Percentiles rank a stretch among this genome's conserved stretches.
Conservation (phyloP, 2,888 invertebrate genomes). For the Lasioglossum morio region DNA sequence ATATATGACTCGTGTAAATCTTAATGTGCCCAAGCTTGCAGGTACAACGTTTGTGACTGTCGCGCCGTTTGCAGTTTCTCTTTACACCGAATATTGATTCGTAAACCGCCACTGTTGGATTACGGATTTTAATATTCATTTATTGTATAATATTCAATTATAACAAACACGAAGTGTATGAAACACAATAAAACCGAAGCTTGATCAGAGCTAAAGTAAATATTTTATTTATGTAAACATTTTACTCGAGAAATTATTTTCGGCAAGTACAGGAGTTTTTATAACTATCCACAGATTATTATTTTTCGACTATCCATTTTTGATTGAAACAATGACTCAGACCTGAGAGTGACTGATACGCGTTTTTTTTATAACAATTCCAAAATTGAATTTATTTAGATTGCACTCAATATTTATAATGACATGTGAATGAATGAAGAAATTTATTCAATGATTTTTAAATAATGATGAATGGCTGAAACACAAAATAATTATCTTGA, state of each 20-base stretch:
- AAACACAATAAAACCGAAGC: not conserved
- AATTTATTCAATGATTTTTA: not conserved
- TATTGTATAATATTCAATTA: not conserved
- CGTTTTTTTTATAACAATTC: too few relatives aligned
- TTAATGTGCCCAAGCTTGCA: too few relatives aligned
- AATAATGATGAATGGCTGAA: too few relatives aligned
- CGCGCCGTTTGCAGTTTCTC: too few relatives aligned
- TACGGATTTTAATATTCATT: not conserved
- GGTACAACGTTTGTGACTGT: too few relatives aligned
- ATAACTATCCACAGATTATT: not conserved
- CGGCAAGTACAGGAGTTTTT: not conserved
- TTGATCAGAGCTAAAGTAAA: not conserved
- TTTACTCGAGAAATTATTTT: not conserved
- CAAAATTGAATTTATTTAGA: too few relatives aligned
- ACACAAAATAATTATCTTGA: too few relatives aligned
- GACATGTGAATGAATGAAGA: too few relatives aligned
- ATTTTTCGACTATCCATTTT: too few relatives aligned
- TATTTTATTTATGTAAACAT: not conserved
- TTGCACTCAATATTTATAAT: too few relatives aligned
- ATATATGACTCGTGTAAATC: too few relatives aligned
- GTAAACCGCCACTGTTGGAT: not conserved
- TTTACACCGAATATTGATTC: not conserved
- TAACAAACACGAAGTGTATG: not conserved
- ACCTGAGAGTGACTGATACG: too few relatives aligned
- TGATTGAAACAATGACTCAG: not conserved